Evolutionary conservation across 2,888 invertebrate species (phyloP).

Genomic region (Macropis europaea): DNA sequence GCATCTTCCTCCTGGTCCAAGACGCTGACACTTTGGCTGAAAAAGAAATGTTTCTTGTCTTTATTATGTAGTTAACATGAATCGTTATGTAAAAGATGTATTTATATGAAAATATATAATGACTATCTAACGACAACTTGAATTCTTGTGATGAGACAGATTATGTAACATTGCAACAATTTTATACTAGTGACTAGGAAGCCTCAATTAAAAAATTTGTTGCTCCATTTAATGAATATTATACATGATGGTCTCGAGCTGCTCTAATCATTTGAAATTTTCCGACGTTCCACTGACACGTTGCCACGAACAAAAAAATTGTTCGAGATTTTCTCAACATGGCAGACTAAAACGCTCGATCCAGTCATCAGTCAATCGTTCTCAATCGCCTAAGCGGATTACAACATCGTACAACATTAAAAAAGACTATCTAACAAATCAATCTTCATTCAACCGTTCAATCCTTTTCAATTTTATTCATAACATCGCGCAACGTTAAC

Average conservation of each 20-base stretch:
- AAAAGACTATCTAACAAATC: not conserved
- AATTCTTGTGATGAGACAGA: too few species aligned
- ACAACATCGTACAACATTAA: not conserved
- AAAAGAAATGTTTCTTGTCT: constrained; percentile 7
- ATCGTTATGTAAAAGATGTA: not conserved
- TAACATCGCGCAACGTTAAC: not conserved
- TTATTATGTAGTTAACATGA: too few species aligned
- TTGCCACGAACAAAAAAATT: not conserved
- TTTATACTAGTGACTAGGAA: too few species aligned
- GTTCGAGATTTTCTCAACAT: not conserved
- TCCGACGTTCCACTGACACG: not conserved
- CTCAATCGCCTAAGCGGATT: not conserved
- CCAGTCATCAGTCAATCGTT: not conserved
- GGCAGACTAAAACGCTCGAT: not conserved
- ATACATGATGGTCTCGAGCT: too few species aligned
- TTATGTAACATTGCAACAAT: too few species aligned
- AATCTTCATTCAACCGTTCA: not conserved
- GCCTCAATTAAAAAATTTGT: too few species aligned
- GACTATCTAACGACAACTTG: too few species aligned
- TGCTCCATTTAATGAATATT: too few species aligned
- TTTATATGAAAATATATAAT: too few species aligned
- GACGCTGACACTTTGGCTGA: constrained; percentile 4
- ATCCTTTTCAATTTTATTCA: constrained; percentile 3
- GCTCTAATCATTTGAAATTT: not conserved
- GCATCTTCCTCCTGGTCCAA: not conserved